Percentiles rank a stretch among this genome's conserved stretches.
Conservation (phyloP, 2,888 invertebrate genomes). For the Lithophane socia region DNA sequence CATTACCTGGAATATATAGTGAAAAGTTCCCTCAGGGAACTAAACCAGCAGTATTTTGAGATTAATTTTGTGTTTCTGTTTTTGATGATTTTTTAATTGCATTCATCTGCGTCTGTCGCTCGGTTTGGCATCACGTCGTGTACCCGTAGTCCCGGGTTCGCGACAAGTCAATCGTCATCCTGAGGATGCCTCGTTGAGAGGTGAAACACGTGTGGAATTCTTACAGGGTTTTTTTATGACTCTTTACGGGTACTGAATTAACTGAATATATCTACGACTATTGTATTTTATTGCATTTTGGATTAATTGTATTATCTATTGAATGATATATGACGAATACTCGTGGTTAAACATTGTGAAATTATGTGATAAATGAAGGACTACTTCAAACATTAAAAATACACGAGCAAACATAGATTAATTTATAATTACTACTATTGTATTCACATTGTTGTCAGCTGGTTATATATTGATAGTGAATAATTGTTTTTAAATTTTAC, state of each 20-base stretch:
- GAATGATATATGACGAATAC: not conserved
- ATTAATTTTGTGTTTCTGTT: not conserved
- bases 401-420: conserved; percentile 7
- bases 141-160: too few relatives aligned
- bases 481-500: not conserved
- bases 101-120: too few relatives aligned
- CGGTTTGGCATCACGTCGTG: too few relatives aligned
- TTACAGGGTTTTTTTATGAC: too few relatives aligned
- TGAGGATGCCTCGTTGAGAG: too few relatives aligned
- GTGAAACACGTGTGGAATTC: too few relatives aligned
- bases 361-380: conserved; percentile 5
- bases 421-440: conserved; percentile 12
- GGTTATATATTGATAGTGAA: not conserved
- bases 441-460: conserved; percentile 21
- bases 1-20: too few relatives aligned
- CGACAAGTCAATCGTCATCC: too few relatives aligned
- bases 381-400: not conserved
- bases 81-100: not conserved
- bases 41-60: not conserved
- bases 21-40: too few relatives aligned
- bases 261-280: too few relatives aligned
- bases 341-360: conserved; percentile 1
- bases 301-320: not conserved
- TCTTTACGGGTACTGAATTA: too few relatives aligned
- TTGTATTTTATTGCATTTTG: too few relatives aligned